Conservation (phyloP, 2,113 vertebrate genomes). For the Anarhynchus alexandrinus region DNA sequence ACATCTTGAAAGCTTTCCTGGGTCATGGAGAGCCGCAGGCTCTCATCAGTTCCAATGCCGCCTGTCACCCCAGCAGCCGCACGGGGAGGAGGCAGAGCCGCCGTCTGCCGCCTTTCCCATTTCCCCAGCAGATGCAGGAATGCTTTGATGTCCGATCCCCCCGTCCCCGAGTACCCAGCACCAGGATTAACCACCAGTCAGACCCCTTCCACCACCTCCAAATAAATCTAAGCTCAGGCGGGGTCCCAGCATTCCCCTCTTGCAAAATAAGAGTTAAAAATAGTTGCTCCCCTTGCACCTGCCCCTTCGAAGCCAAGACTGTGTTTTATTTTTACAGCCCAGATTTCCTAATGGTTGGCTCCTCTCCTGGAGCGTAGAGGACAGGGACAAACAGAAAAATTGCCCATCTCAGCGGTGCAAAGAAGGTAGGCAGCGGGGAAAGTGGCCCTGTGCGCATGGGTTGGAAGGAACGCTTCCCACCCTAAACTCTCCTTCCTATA, state of each 20-base stretch:
- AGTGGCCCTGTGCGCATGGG: fast-evolving
- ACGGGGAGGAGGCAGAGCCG: not conserved
- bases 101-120: not conserved
- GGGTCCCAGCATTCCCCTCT: not conserved
- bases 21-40: not conserved
- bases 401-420: fast-evolving
- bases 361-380: not conserved
- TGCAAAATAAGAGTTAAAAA: constrained; percentile 6
- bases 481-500: not conserved
- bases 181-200: constrained; percentile 5
- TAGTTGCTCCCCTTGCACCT: constrained; percentile 5
- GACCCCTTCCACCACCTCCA: not conserved
- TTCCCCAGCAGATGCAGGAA: constrained; percentile 15
- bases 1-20: not conserved
- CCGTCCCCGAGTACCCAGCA: not conserved
- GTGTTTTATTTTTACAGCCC: not conserved
- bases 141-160: constrained; percentile 8
- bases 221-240: not conserved
- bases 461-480: not conserved
- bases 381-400: not conserved
- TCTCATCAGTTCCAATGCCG: fast-evolving
- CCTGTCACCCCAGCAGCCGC: fast-evolving
- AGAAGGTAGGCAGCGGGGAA: not conserved
- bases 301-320: not conserved
- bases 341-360: not conserved